These are phyloP conservation scores for Cryptotis parvus DNA, from an alignment of 2,113 vertebrate species.

Conservation along the genomic window DNA sequence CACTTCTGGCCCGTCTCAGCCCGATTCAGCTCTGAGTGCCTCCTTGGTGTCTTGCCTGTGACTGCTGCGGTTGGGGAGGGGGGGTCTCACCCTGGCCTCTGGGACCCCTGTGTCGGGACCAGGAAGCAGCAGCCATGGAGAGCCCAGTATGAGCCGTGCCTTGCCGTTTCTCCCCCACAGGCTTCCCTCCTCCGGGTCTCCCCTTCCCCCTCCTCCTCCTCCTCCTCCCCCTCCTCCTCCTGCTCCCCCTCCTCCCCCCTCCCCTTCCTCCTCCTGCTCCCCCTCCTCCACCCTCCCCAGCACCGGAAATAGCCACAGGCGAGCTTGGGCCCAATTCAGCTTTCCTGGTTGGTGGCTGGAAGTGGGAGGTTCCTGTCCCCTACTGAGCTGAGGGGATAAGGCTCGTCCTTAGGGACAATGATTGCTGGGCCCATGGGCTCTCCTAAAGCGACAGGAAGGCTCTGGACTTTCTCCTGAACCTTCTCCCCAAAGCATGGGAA, in stretches of 20 bases:
- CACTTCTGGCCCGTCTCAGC: slow-evolving; percentile 15
- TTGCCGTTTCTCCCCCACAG: background rate
- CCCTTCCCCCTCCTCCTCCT: background rate
- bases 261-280: too few relatives aligned
- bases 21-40: background rate
- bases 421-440: too few relatives aligned
- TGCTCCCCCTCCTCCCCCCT: background rate
- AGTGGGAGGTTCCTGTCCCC: background rate
- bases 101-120: background rate
- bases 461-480: background rate
- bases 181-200: slow-evolving; percentile 48
- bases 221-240: background rate
- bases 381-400: slow-evolving; percentile 4
- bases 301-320: slow-evolving; percentile 55
- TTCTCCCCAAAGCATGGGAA: background rate
- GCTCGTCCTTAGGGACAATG: background rate
- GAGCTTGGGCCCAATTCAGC: background rate
- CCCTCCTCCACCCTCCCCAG: background rate
- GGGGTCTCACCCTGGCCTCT: background rate
- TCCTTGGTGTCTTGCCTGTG: background rate
- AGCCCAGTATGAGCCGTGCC: background rate
- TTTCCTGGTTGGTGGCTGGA: background rate
- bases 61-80: background rate
- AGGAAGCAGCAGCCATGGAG: background rate
- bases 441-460: background rate